Evolutionary conservation across 2,797 vertebrate genomes (phyloP), one percentile per base, ranked within the genome.

Genomic region (Coendou prehensilis): DNA sequence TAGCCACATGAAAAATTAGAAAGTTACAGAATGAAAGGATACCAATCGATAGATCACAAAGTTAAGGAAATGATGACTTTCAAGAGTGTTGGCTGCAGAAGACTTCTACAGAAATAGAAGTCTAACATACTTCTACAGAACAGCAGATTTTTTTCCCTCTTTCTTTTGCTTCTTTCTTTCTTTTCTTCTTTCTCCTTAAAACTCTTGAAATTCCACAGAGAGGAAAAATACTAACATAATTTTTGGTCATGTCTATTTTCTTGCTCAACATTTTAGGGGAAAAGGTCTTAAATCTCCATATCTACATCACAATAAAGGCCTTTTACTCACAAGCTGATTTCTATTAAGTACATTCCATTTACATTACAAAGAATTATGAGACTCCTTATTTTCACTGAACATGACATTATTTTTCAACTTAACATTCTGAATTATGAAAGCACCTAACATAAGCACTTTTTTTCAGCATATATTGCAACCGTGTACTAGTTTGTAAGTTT

Each of bases 391-490:
- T 82, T 82, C 59, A 76, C 78, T 26, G 9, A 95, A 82, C 20
- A 69, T 78, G 54, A 73, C 85, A 28, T 92, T 97, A 87, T 93
- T 89, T 97, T 97, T 88, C 57, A 67, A 50, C 47, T 59, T 6
- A 10, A 56, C 83, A 41, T 41, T 93, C 91, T 96, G 71, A 87
- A 87, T 91, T 96, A 69, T 14, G 50, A 64, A 86, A 79, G 52
- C 37, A 54, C 23, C n/a, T 91, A 78, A 84, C 56, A 33, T 41
- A 91, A 79, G 64, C 22, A 41, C 22, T 57, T 93, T 95, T 92
- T 41, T 83, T 30, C 23, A 59, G 28, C 73, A 52, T 81, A 71
- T 81, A 91, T 75, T 71, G 22, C n/a, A 78, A 52, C 59, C 9
- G 15, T 57, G 4, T 73, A 61, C 37, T 69, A 50, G 52, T 85